Conservation (phyloP, 1,140 invertebrate species). For the Lasaia peninsularis region DNA sequence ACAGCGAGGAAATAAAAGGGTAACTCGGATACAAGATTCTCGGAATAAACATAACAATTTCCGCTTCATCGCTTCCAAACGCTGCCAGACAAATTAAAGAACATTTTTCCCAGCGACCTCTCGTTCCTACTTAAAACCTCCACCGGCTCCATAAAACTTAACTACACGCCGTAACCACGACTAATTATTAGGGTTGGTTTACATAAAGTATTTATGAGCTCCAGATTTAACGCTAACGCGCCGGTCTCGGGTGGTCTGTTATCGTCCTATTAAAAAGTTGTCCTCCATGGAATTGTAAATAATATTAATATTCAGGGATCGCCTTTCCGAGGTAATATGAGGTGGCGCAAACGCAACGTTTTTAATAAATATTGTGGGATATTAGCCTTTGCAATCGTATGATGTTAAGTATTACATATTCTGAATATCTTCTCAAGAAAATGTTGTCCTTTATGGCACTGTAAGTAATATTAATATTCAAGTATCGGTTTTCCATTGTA, state of each 20-base stretch:
- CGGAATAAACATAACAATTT: slow-evolving; percentile 70
- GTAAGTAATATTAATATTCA: too few species aligned
- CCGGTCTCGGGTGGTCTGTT: slow-evolving; percentile 69
- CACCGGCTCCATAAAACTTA: slow-evolving; percentile 67
- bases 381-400: neutral
- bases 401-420: too few species aligned
- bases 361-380: neutral
- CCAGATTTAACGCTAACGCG: slow-evolving; percentile 64
- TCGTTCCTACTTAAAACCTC: slow-evolving; percentile 51
- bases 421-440: too few species aligned
- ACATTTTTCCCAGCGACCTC: slow-evolving; percentile 61
- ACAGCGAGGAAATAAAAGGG: slow-evolving; percentile 47
- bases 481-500: too few species aligned
- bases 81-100: slow-evolving; percentile 68
- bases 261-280: slow-evolving; percentile 74
- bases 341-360: neutral
- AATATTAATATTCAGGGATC: slow-evolving; percentile 28
- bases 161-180: slow-evolving; percentile 69
- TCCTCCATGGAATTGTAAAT: slow-evolving; percentile 65
- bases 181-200: slow-evolving; percentile 76
- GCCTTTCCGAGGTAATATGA: neutral
- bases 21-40: slow-evolving; percentile 49
- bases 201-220: slow-evolving; percentile 75
- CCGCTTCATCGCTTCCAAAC: slow-evolving; percentile 58
- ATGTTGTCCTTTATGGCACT: too few species aligned